phyloP scores from a whole-genome alignment of 2,797 vertebrate species.

The Prionace glauca region DNA sequence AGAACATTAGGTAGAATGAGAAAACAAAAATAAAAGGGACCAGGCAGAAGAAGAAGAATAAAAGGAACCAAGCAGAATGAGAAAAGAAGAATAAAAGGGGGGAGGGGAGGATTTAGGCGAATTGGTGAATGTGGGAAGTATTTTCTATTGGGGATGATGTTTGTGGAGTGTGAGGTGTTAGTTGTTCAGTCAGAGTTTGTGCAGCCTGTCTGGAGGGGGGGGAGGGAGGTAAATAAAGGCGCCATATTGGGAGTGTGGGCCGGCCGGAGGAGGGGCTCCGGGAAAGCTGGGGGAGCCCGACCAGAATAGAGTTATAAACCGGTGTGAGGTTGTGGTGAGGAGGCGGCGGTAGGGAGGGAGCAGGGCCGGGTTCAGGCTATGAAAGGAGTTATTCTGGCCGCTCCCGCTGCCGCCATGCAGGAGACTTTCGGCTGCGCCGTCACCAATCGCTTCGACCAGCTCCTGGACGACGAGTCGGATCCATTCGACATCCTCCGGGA shows the following conservation, averaged over 20 bases:
- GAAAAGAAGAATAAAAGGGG: background rate
- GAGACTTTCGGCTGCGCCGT: constrained; percentile 72
- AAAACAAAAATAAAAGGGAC: background rate
- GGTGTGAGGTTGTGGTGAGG: background rate
- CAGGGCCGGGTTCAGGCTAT: background rate
- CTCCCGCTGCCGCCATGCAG: constrained; percentile 50
- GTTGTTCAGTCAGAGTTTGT: background rate
- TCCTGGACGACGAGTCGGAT: constrained; percentile 80
- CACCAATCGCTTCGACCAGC: constrained; percentile 77
- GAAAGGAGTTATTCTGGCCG: constrained; percentile 30
- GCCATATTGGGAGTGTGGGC: constrained; percentile 27
- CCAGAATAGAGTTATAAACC: background rate
- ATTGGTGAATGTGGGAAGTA: background rate
- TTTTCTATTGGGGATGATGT: background rate
- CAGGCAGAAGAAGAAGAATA: background rate
- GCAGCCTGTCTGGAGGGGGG: background rate
- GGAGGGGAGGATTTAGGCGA: background rate
- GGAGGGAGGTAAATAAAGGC: background rate
- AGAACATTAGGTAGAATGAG: background rate
- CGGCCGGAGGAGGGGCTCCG: background rate
- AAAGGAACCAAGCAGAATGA: background rate
- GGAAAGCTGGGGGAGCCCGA: background rate
- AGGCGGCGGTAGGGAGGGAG: background rate
- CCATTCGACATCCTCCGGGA: constrained; percentile 76
- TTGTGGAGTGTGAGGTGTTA: no score